phyloP scores from a whole-genome alignment of 2,797 vertebrate species.

The Poliocrania exsul region DNA sequence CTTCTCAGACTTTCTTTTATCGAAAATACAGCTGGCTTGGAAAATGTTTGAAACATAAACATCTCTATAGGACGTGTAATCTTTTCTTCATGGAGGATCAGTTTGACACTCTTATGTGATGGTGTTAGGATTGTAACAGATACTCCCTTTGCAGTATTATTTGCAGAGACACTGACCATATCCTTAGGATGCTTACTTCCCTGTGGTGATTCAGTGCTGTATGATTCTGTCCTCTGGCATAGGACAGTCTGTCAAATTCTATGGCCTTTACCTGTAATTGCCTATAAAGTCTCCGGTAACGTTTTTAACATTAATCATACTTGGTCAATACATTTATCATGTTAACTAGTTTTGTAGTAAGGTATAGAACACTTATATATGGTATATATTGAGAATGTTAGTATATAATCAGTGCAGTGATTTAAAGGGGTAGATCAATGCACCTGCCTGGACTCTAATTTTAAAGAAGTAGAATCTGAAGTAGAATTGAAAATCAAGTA shows the following conservation, averaged over 20 bases:
- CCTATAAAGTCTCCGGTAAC: background rate
- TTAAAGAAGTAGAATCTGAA: background rate
- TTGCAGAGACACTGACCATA: background rate
- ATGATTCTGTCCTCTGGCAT: background rate
- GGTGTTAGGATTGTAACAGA: background rate
- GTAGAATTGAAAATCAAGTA: background rate
- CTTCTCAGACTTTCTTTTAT: background rate
- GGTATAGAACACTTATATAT: background rate
- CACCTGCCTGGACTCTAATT: background rate
- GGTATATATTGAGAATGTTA: background rate
- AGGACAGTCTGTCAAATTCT: background rate
- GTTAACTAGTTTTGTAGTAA: background rate
- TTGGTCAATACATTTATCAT: background rate
- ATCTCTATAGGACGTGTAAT: background rate
- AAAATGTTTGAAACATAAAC: background rate
- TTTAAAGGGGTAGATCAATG: background rate
- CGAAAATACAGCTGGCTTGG: background rate
- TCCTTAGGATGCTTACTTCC: background rate
- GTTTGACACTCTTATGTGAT: background rate
- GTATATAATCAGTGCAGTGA: background rate
- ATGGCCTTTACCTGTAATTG: background rate
- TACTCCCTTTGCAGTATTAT: background rate
- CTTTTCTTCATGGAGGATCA: background rate
- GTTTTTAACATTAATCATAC: background rate
- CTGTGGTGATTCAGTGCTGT: background rate